Base-by-base conservation (phyloP, 2,888 invertebrate species). In the Adineta ricciae region DNA sequence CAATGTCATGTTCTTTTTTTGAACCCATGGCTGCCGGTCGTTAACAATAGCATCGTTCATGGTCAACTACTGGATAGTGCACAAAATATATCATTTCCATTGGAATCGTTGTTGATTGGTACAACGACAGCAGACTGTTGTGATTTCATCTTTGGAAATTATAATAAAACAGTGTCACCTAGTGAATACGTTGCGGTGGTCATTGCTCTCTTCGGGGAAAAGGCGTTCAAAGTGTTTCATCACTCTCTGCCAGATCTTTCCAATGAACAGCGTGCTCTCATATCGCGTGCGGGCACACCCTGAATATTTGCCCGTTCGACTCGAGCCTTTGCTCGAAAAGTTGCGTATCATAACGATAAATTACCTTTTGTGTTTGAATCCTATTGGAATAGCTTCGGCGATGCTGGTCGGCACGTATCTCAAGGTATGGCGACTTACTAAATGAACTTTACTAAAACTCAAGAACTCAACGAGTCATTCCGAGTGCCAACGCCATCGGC, bases 1-100 rank as follows among this genome's bases (percentile, higher is more conserved):
- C 8, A 88, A 88, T 78, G 84, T 88, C 24, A 86, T 88, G 19
- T 88, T 88, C 72, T 87, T 88, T 56, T 89, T 89, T 84, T n/a
- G n/a, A 88, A 89, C 83, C 88, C 88, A 8, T 87, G 88, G 85
- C 88, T 88, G 7, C 89, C 89, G 0, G 87, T 87, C 78, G 87
- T 89, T 16, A 88, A 89, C 83, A 88, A 88, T 2, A 84, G 87
- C 2, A 83, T 88, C 14, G 87, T 89, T 5, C 86, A 87, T 32
- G 86, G 86, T n/a, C 88, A 88, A 73, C 87, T 88, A 0, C 72
- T 88, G n/a, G 87, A 87, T 8, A 87, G 88, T 0, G 84, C 86
- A 27, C 36, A 49, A 24, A 84, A 86, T 14, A 87, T 87, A 3
- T 46, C 86, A 50, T 85, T 88, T 54, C 83, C 82, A 78, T 84